These are phyloP conservation scores for Phenganax stokvisi DNA, from an alignment of 92 coral and sea anemone species.

Conservation along the genomic window DNA sequence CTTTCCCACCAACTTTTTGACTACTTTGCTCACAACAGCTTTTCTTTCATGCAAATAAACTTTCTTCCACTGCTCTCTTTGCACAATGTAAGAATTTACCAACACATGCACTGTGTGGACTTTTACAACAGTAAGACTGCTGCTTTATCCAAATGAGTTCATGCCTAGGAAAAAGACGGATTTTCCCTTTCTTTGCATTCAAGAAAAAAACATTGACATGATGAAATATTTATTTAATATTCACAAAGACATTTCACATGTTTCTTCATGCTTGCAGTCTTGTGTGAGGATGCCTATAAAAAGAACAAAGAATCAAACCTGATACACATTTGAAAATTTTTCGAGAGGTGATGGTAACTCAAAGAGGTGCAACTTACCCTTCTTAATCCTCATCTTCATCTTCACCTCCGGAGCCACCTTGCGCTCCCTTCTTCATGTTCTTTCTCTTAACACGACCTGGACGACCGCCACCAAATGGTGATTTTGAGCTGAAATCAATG, in stretches of 20 bases:
- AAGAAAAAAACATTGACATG: constrained; percentile 3
- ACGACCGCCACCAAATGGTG: constrained; percentile 99
- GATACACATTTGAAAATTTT: neutral
- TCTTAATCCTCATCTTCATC: constrained; percentile 96
- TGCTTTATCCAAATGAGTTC: neutral
- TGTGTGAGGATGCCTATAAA: constrained; percentile 11
- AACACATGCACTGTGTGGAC: too few relatives aligned
- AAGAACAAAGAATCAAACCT: neutral
- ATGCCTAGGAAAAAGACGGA: too few relatives aligned
- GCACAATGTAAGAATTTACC: too few relatives aligned
- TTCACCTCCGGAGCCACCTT: constrained; percentile 81
- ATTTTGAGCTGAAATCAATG: constrained; percentile 96
- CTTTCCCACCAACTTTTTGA: too few relatives aligned
- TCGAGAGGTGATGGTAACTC: neutral
- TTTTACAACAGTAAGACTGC: too few relatives aligned
- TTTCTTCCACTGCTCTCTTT: too few relatives aligned
- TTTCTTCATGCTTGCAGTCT: constrained; percentile 12
- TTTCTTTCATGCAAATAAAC: too few relatives aligned
- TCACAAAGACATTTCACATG: constrained; percentile 24
- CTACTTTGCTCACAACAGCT: too few relatives aligned
- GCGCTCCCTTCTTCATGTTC: constrained; percentile 90
- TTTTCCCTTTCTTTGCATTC: too few relatives aligned
- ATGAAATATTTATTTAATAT: constrained; percentile 31
- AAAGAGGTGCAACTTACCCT: constrained; percentile 10
- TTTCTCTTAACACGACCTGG: constrained; percentile 99